Evolutionary conservation across 30 jellyfish, hydroid and myxozoan genomes (phyloP), one percentile per base, ranked within the genome.

Genomic region (Rhopilema esculentum): DNA sequence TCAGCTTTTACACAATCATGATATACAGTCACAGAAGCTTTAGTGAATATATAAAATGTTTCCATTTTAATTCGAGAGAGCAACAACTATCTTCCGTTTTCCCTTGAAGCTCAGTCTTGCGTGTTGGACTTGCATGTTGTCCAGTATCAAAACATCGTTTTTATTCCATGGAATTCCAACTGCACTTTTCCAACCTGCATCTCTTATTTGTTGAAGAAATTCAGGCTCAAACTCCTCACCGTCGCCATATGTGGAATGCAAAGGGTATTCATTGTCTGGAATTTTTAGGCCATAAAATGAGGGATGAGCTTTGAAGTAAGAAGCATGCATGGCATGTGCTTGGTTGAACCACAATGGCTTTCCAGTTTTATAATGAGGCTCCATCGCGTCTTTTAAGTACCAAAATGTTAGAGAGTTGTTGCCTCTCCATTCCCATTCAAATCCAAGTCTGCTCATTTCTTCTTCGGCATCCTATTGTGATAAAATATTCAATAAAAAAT

Each of bases 201-300:
- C 93, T 50, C 98, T 75, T 50, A 80, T 79, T 50, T 86, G 97
- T 71, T 81, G 97, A 30, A 92, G 17, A 30, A 79, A 75, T 30
- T 87, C 97, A 8, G 94, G 94, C 70, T 92, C 96, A 25, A 92
- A 51, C 80, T 92, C 98, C 73, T 92, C 98, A 18, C 98, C 98
- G 61, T 92, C 94, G 33, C 98, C 98, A 49, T 92, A 92, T 4
- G 98, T 86, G 51, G 87, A 53, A 82, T 92, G 98, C 29, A 92
- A 62, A 18, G 95, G 93, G 83, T 79, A 86, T 66, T 80, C 69
- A 72, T 86, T 49, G 64, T 80, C 95, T 21, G 94, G 91, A 23
- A 86, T 57, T 69, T 80, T 69, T 31, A 30, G 22, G 22, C 61
- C 66, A 64, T 86, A 31, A 66, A 69, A 92, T 4, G 88, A 76